Base-by-base conservation (phyloP, 2,888 invertebrate genomes). In the Malthinus flaveolus region DNA sequence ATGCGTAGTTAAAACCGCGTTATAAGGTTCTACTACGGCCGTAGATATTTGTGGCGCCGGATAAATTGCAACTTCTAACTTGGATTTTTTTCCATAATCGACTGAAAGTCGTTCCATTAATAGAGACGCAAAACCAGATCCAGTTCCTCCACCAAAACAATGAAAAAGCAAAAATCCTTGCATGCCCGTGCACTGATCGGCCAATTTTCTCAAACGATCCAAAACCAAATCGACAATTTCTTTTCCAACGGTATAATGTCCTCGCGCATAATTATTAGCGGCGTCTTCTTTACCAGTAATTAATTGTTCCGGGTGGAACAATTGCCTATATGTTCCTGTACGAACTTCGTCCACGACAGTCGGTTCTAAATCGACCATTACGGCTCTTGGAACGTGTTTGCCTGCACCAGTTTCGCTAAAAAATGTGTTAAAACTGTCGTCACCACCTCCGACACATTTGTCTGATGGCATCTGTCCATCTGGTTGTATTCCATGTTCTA, bases 211-310 rank as follows among this genome's bases (percentile, higher is more conserved):
- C 57, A 89, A 81, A 31, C 89, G 79, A 69, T 87, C 84, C 75
- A 86, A 82, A 1, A 88, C 88, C 1, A 85, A 83, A 37, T 84
- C 86, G 46, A 90, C 84, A 42, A 90, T 83, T 72, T 90, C 89
- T 35, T 87, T 87, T 48, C 91, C 89, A 60, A 91, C 86, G 49
- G 91, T 89, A 78, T 91, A 90, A 73, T 90, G 90, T 4, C 92
- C 91, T 31, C 92, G 83, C 1, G 92, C 92, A 73, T 91, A 93
- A 79, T 92, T 92, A 76, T 92, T 92, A 9, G 92, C 92, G 1
- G 92, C 91, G 75, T 91, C 91, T 74, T 91, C 91, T 74, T 91
- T 91, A 60, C 91, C 91, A 3, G 85, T 87, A 70, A 92, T 90
- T 67, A 93, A 78, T 75, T 92, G 91, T 69, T 92, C 91, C 0